phyloP scores from a whole-genome alignment of 2,888 invertebrate genomes.

The Bhutanitis thaidina region DNA sequence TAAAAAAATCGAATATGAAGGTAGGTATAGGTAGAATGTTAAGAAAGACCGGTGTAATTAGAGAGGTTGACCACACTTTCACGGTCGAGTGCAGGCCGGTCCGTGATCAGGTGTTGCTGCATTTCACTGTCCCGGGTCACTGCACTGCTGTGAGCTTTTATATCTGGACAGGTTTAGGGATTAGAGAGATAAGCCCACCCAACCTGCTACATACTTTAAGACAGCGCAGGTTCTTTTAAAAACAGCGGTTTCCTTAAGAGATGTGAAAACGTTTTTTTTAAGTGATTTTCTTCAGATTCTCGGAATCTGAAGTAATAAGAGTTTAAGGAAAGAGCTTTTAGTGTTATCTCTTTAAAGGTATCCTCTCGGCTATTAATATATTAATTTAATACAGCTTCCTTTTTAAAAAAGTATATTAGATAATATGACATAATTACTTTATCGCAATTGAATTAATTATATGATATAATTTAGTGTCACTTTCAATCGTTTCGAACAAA shows the following conservation, averaged over 20 bases:
- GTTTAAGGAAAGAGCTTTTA: too few relatives aligned
- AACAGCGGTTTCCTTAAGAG: neutral
- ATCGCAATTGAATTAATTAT: neutral
- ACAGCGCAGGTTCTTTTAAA: slow-evolving; percentile 3
- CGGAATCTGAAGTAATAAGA: too few relatives aligned
- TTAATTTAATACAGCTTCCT: too few relatives aligned
- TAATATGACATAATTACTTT: too few relatives aligned
- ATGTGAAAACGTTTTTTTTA: too few relatives aligned
- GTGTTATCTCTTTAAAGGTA: too few relatives aligned
- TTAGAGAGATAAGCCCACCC: slow-evolving; percentile 1
- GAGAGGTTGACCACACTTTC: slow-evolving; percentile 63
- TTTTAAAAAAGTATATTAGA: too few relatives aligned
- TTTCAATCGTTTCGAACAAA: slow-evolving; percentile 12
- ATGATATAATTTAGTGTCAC: slow-evolving; percentile 11
- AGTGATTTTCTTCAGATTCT: too few relatives aligned
- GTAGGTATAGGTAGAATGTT: too few relatives aligned
- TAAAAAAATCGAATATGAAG: too few relatives aligned
- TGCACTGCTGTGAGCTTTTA: slow-evolving; percentile 44
- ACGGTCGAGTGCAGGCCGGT: slow-evolving; percentile 45
- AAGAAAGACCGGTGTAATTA: slow-evolving; percentile 44
- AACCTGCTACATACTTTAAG: neutral
- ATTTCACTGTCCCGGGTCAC: slow-evolving; percentile 67
- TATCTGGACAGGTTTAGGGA: slow-evolving; percentile 17
- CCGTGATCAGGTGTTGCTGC: slow-evolving; percentile 46
- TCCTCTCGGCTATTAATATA: too few relatives aligned